Evolutionary conservation across 2,113 vertebrate species (phyloP).

Genomic region (Danio rerio): DNA sequence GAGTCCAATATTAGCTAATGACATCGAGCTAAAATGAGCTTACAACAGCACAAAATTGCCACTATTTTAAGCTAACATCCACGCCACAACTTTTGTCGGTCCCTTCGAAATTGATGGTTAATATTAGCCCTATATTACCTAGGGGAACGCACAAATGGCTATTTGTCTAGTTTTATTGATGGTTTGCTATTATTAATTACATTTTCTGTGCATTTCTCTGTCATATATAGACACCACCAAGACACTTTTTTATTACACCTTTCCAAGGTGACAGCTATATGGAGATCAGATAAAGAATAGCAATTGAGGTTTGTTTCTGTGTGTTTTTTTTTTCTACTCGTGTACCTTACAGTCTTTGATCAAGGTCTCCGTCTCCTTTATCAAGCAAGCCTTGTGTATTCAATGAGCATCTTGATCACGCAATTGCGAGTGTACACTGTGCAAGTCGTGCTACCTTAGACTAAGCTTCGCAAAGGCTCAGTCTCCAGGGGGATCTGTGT

Average conservation of each 20-base stretch:
- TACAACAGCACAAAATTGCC: constrained; percentile 32
- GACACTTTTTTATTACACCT: not conserved
- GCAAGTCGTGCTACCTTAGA: not conserved
- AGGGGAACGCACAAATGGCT: not conserved
- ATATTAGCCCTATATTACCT: not conserved
- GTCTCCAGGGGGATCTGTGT: constrained; percentile 16
- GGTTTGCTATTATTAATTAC: not conserved
- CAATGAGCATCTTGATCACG: constrained; percentile 2
- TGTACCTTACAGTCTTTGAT: constrained; percentile 42
- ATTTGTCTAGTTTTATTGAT: constrained; percentile 9
- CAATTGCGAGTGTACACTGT: not conserved
- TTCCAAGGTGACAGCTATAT: constrained; percentile 41
- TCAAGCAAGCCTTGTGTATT: constrained; percentile 20
- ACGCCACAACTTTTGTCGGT: not conserved
- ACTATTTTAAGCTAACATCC: constrained; percentile 30
- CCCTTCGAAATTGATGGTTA: not conserved
- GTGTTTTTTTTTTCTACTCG: not conserved
- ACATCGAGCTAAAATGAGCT: constrained; percentile 26
- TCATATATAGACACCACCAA: not conserved
- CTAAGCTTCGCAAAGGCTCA: not conserved
- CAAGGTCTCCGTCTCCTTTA: constrained; percentile 47
- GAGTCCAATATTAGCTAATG: constrained; percentile 27
- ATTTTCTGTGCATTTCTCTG: not conserved
- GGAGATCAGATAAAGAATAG: constrained; percentile 20
- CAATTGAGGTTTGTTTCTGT: constrained; percentile 48